phyloP scores from a whole-genome alignment of 2,888 invertebrate species.

The Brachynemurus nebulosus region DNA sequence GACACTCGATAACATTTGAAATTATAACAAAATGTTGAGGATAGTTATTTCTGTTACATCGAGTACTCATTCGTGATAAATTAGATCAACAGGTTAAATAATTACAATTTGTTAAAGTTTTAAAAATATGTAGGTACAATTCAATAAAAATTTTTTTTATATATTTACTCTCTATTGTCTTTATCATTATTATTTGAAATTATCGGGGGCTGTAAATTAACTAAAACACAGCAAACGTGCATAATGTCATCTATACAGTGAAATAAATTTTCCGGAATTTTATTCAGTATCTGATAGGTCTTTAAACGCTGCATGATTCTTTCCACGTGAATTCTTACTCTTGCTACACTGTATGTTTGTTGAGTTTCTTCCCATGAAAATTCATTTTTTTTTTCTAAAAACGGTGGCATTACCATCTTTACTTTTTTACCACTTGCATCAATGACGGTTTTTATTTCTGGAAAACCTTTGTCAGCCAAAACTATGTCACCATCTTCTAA shows the following conservation, averaged over 20 bases:
- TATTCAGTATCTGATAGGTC: constrained; percentile 7
- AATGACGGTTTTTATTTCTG: constrained; percentile 8
- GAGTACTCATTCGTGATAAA: not conserved
- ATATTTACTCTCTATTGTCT: no score
- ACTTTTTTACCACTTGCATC: constrained; percentile 12
- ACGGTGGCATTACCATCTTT: constrained; percentile 11
- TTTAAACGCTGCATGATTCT: constrained; percentile 8
- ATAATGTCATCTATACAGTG: constrained; percentile 8
- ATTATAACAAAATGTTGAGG: no score
- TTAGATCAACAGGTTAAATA: not conserved
- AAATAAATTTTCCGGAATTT: constrained; percentile 8
- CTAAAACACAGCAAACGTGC: constrained; percentile 5
- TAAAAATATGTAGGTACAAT: no score
- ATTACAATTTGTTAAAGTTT: not conserved
- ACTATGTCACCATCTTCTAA: constrained; percentile 12
- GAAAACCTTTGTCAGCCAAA: no score
- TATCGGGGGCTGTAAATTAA: constrained; percentile 10
- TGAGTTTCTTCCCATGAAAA: constrained; percentile 10
- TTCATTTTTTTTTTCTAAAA: constrained; percentile 9
- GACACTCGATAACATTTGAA: no score
- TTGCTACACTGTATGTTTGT: constrained; percentile 10
- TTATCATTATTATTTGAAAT: no score
- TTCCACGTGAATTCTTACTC: constrained; percentile 9
- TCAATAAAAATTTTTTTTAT: constrained; percentile 3
- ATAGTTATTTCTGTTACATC: no score